Conservation (phyloP, 2,888 invertebrate genomes). For the Cactoblastis cactorum region DNA sequence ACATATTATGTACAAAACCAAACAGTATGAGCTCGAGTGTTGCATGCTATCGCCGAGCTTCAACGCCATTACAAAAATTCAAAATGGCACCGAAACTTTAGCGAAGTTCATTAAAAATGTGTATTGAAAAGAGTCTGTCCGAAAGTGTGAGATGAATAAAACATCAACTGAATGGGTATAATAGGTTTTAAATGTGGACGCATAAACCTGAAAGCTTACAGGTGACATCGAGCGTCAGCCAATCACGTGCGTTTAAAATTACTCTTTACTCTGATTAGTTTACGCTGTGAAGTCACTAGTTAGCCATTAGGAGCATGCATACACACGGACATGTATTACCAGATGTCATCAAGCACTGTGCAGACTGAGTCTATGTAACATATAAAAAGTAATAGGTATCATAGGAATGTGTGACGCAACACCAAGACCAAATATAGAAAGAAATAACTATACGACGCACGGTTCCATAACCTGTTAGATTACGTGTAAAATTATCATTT, state of each 20-base stretch:
- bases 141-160: conserved; percentile 57
- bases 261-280: conserved; percentile 13
- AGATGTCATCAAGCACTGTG: conserved; percentile 30
- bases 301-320: conserved; percentile 16
- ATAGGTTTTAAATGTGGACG: not conserved
- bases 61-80: conserved; percentile 27
- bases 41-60: conserved; percentile 44
- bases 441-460: too few species aligned
- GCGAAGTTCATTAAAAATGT: conserved; percentile 30
- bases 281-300: conserved; percentile 4
- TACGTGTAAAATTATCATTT: too few species aligned
- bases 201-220: not conserved
- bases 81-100: conserved; percentile 27
- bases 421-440: too few species aligned
- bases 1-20: conserved; percentile 50
- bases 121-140: conserved; percentile 41
- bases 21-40: conserved; percentile 45
- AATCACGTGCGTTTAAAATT: not conserved
- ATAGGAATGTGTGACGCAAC: conserved; percentile 17
- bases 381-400: conserved; percentile 19
- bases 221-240: not conserved
- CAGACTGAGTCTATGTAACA: conserved; percentile 27
- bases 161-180: conserved; percentile 50
- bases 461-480: too few species aligned
- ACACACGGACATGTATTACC: conserved; percentile 21